Evolutionary conservation across 2,888 invertebrate species (phyloP), one percentile per base, ranked within the genome.

Genomic region (Bombylius discolor): DNA sequence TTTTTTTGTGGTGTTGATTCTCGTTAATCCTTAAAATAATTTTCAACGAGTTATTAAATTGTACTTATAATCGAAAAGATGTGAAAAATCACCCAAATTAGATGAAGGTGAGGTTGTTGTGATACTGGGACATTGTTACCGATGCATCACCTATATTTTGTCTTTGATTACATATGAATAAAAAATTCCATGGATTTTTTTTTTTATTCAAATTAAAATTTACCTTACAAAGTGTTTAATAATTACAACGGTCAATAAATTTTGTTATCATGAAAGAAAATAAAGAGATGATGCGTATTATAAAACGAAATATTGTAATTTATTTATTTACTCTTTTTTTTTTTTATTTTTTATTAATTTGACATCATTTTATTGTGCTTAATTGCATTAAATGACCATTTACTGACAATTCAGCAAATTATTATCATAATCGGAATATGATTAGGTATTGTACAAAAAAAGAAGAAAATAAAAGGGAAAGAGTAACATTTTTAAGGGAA

Each of bases 301-400:
- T 23, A 23, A 23, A 23, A 23, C 23, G 23, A 23, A 23, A 23
- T 23, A 23, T 23, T 23, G 23, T 23, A 23, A 23, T 23, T 23
- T 23, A 23, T 23, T 23, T 23, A 23, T 23, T 23, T 23, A 23
- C 23, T 23, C 3, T 2, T 23, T 23, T 23, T 23, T 23, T 23
- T 23, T 23, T 42, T 42, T 5, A 42, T 5, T 42, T 42, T 42
- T 42, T 42, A 68, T 70, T 70, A 69, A 72, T 71, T 73, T 71
- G 69, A 71, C 71, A 65, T 61, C 65, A 66, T 69, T 68, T 70
- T 68, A 70, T 72, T 72, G 69, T 71, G 68, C 65, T 71, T 72
- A 73, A 72, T 72, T 72, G 70, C 69, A 64, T 64, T 67, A 69
- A 73, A 71, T 69, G 70, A 70, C 64, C 56, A 58, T 58, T 59